Evolutionary conservation across 2,797 vertebrate genomes (phyloP).

Genomic region (Cottoperca gobio): DNA sequence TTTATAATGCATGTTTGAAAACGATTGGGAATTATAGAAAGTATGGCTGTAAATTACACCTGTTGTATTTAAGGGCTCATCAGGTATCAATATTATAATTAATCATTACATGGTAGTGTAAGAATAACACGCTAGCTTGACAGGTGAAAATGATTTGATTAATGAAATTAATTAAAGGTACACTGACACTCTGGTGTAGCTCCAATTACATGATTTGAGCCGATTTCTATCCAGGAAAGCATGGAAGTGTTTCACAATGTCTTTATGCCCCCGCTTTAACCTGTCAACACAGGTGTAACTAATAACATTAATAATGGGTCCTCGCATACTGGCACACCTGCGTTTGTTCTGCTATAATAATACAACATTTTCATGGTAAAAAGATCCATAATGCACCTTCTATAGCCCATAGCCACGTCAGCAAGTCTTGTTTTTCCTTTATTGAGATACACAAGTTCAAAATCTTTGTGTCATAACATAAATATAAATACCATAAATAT

Average conservation of each 20-base stretch:
- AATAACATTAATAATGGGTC: background rate
- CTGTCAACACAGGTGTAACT: background rate
- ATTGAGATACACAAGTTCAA: background rate
- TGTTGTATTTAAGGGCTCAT: background rate
- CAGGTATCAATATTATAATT: background rate
- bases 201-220: background rate
- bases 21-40: background rate
- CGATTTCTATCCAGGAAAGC: background rate
- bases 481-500: background rate
- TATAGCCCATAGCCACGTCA: background rate
- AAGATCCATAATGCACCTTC: background rate
- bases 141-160: constrained; percentile 8
- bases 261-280: background rate
- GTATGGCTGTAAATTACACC: background rate
- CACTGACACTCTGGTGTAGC: background rate
- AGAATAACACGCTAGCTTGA: background rate
- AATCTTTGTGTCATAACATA: background rate
- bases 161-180: constrained; percentile 19
- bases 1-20: background rate
- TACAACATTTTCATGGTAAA: background rate
- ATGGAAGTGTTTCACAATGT: background rate
- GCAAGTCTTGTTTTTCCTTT: background rate
- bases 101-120: background rate
- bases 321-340: background rate
- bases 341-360: background rate